Evolutionary conservation across 2,888 invertebrate genomes (phyloP), one percentile per base, ranked within the genome.

Genomic region (Spatulosminthurus flaviceps): DNA sequence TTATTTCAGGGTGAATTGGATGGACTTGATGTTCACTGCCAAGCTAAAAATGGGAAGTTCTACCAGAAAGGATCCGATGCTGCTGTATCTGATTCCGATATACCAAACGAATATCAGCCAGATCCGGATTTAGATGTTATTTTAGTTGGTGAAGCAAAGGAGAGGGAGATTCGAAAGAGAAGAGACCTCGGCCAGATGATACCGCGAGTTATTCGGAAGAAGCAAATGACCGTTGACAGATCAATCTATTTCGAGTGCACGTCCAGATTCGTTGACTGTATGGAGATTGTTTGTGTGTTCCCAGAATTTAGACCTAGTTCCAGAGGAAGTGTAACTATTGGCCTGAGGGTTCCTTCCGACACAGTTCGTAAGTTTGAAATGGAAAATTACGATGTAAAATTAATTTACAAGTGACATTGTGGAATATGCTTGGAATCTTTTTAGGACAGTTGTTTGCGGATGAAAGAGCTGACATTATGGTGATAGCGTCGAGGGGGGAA

Each of bases 281-380:
- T 76, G 76, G 69, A 67, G 66, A 29, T 76, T n/a, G n/a, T 43
- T 16, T 76, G 76, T 26, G 28, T 41, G 43, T 76, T 76, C n/a
- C 66, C 41, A 29, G 42, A 76, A 41, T 76, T 76, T 42, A 42
- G 66, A 66, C 26, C 76, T 1, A 76, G 19, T 16, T 76, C 76
- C 67, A 42, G 76, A n/a, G 76, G 76, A n/a, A 76, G 76, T 67
- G 76, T 76, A 0, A 43, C 41, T 1, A 69, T 76, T 11, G 42
- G 41, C 28, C 41, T 76, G 43, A 16, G 76, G 19, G 66, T 76
- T 26, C 24, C 76, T n/a, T 67, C 76, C 5, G 66, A 76, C 28
- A 64, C 66, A 13, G 34, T 64, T 19, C 76, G 76, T 76, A 67
- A 67, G 76, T 24, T 29, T 9, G 5, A 29, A 13, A 22, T 11